Percentiles rank a stretch among this genome's conserved stretches.
Conservation (phyloP, 2,113 vertebrate genomes). For the Oncorhynchus kisutch region DNA sequence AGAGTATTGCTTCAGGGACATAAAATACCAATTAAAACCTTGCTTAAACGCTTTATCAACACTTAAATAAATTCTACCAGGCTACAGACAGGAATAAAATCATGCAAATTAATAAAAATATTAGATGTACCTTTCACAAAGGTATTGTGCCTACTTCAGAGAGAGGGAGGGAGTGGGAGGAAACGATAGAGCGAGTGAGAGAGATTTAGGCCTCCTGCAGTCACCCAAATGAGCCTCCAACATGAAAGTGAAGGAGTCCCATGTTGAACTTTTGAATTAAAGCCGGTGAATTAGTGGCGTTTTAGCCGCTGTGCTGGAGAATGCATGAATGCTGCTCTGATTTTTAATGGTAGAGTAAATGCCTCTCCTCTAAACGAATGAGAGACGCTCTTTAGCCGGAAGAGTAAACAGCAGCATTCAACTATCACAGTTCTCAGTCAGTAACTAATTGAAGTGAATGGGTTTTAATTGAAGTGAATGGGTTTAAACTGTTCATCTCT, state of each 20-base stretch:
- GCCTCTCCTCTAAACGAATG: background rate
- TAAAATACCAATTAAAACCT: background rate
- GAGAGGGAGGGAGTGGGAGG: background rate
- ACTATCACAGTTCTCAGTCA: background rate
- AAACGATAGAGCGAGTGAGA: background rate
- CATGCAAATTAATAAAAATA: constrained; percentile 12
- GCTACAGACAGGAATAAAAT: constrained; percentile 2
- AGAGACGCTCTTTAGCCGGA: background rate
- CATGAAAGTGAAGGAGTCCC: background rate
- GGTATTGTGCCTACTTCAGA: background rate
- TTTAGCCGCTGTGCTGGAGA: too few relatives aligned
- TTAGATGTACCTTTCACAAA: background rate
- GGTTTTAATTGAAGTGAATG: background rate
- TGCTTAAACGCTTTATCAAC: constrained; percentile 11
- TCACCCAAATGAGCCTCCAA: background rate
- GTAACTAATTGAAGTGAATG: background rate
- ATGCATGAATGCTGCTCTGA: too few relatives aligned
- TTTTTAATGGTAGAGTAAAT: background rate
- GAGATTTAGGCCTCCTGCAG: background rate
- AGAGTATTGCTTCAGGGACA: background rate
- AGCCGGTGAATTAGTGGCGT: too few relatives aligned
- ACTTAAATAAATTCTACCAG: background rate
- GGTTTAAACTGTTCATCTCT: background rate
- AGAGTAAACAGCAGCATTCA: background rate
- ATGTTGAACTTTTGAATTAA: too few relatives aligned